A percentile compares a stretch with the other conserved stretches of the same genome.
Conservation (phyloP, 2,113 vertebrate species). For the Rhinoderma darwinii region DNA sequence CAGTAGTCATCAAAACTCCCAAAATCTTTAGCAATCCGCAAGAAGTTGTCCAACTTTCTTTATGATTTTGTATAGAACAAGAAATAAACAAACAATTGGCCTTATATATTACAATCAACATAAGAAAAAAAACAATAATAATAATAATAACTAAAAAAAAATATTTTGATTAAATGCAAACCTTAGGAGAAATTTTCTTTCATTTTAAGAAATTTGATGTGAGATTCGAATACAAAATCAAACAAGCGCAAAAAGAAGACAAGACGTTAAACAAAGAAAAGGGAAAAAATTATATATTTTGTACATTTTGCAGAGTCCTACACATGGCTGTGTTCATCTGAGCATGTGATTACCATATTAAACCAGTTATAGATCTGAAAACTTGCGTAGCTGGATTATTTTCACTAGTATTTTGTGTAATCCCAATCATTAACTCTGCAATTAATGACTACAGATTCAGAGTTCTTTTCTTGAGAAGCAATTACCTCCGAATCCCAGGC, state of each 20-base stretch:
- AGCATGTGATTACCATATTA: conserved; percentile 54
- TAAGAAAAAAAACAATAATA: neutral
- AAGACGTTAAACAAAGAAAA: conserved; percentile 22
- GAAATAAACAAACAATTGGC: neutral
- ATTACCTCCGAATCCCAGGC: conserved; percentile 44
- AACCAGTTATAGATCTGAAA: conserved; percentile 52
- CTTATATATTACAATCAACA: neutral
- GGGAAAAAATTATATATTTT: conserved; percentile 33
- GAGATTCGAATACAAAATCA: neutral
- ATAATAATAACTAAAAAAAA: neutral
- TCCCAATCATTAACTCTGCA: conserved; percentile 50
- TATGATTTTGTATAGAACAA: neutral
- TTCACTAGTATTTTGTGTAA: conserved; percentile 51
- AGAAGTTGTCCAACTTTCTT: neutral
- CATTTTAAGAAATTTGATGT: neutral
- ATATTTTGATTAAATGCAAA: neutral
- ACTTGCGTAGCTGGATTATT: conserved; percentile 40
- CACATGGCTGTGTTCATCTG: conserved; percentile 41
- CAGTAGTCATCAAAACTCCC: neutral
- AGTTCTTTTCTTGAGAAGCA: conserved; percentile 52
- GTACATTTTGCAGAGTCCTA: conserved; percentile 27
- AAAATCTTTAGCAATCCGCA: neutral
- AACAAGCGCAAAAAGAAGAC: neutral
- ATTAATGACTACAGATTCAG: conserved; percentile 53
- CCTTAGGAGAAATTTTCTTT: neutral